Conservation (phyloP, 2,113 vertebrate species). For the Nothobranchius furzeri region DNA sequence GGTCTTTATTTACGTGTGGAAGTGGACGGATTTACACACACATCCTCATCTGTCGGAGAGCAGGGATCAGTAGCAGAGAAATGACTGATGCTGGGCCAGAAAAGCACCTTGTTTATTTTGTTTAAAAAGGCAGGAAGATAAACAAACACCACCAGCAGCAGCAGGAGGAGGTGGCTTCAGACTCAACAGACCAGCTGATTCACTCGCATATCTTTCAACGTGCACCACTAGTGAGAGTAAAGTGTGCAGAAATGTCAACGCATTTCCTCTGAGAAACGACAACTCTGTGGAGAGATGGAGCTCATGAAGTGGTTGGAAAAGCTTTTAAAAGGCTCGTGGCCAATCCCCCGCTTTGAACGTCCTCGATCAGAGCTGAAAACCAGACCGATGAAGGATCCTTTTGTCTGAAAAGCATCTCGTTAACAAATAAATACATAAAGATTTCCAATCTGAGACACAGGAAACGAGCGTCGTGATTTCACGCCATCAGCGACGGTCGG, state of each 20-base stretch:
- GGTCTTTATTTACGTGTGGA: constrained; percentile 29
- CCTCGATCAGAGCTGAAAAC: neutral
- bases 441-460: constrained; percentile 1
- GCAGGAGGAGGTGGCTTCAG: constrained; percentile 24
- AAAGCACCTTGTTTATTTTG: constrained; percentile 56
- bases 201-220: constrained; percentile 32
- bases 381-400: neutral
- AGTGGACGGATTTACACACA: constrained; percentile 23
- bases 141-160: constrained; percentile 38
- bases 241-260: constrained; percentile 1
- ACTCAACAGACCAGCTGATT: constrained; percentile 19
- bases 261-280: neutral
- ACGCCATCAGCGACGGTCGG: constrained; percentile 24
- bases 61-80: constrained; percentile 35
- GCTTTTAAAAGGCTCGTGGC: neutral
- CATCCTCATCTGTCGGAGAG: constrained; percentile 9
- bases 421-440: neutral
- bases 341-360: neutral
- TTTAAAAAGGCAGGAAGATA: constrained; percentile 59
- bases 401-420: neutral
- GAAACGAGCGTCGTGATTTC: constrained; percentile 1
- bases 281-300: constrained; percentile 8
- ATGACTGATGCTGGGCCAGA: constrained; percentile 47
- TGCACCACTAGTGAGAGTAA: constrained; percentile 7
- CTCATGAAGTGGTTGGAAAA: neutral